Evolutionary conservation across 2,888 invertebrate species (phyloP).

Genomic region (Gibbula magus): DNA sequence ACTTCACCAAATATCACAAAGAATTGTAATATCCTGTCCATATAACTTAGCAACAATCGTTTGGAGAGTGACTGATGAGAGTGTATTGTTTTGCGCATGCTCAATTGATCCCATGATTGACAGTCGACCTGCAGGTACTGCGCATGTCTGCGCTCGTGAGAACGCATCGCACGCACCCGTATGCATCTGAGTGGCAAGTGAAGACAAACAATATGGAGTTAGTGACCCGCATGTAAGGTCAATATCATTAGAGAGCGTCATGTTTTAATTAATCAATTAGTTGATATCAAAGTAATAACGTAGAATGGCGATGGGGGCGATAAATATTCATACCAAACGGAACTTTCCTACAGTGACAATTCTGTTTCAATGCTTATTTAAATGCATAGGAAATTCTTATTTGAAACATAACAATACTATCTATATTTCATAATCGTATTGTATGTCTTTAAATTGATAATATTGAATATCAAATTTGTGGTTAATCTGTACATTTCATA

Average conservation of each 20-base stretch:
- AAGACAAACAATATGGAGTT: neutral
- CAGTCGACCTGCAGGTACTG: neutral
- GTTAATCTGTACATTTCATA: no score
- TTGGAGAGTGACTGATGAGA: neutral
- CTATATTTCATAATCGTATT: no score
- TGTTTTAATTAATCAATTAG: conserved; percentile 19
- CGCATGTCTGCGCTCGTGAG: neutral
- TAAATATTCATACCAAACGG: conserved; percentile 3
- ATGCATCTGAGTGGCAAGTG: neutral
- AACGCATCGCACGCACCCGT: neutral
- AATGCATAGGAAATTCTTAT: no score
- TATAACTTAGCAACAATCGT: no score
- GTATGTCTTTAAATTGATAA: no score
- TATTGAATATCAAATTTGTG: no score
- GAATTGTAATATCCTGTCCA: no score
- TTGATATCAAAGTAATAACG: neutral
- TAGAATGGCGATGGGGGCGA: neutral
- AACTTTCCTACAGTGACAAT: no score
- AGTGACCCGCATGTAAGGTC: conserved; percentile 7
- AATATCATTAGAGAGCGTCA: conserved; percentile 6
- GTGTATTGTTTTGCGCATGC: neutral
- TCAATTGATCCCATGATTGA: neutral
- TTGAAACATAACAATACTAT: no score
- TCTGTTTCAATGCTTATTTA: no score
- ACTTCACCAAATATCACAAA: no score